Evolutionary conservation across 2,888 invertebrate species (phyloP).

Genomic region (Heteromurus nitidus): DNA sequence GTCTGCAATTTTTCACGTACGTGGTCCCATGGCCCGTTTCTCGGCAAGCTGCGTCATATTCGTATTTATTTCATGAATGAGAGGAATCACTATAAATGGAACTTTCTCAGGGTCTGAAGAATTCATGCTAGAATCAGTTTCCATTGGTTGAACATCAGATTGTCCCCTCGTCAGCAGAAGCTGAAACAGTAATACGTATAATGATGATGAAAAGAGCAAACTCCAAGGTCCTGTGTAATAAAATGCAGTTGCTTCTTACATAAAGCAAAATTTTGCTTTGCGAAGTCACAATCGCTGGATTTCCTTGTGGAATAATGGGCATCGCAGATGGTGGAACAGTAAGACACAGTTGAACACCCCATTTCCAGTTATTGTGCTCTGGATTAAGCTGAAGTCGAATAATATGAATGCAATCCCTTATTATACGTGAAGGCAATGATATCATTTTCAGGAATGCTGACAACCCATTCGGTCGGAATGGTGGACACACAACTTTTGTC

Average conservation of each 20-base stretch:
- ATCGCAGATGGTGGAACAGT: slow-evolving; percentile 91
- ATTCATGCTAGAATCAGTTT: slow-evolving; percentile 38
- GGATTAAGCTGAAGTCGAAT: slow-evolving; percentile 82
- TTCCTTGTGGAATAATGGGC: slow-evolving; percentile 92
- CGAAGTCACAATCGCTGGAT: slow-evolving; percentile 89
- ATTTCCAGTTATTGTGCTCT: slow-evolving; percentile 83
- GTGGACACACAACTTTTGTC: slow-evolving; percentile 89
- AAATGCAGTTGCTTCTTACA: slow-evolving; percentile 79
- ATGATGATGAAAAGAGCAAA: background rate
- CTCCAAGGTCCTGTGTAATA: slow-evolving; percentile 45
- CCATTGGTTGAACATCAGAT: slow-evolving; percentile 52
- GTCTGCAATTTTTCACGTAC: slow-evolving; percentile 63
- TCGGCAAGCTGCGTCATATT: slow-evolving; percentile 92
- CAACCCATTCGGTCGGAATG: slow-evolving; percentile 92
- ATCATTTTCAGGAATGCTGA: slow-evolving; percentile 90
- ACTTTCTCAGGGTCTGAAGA: slow-evolving; percentile 69
- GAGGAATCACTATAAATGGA: slow-evolving; percentile 87
- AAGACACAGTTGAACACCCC: slow-evolving; percentile 94
- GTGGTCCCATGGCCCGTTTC: slow-evolving; percentile 79
- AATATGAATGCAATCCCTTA: slow-evolving; percentile 94
- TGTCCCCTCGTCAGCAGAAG: slow-evolving; percentile 84
- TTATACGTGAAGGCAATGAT: slow-evolving; percentile 88
- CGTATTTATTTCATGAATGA: slow-evolving; percentile 91
- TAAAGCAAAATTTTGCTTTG: slow-evolving; percentile 94
- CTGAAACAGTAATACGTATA: slow-evolving; percentile 77